These are phyloP conservation scores for Cervus canadensis DNA, from an alignment of 2,113 vertebrate genomes.

Conservation along the genomic window DNA sequence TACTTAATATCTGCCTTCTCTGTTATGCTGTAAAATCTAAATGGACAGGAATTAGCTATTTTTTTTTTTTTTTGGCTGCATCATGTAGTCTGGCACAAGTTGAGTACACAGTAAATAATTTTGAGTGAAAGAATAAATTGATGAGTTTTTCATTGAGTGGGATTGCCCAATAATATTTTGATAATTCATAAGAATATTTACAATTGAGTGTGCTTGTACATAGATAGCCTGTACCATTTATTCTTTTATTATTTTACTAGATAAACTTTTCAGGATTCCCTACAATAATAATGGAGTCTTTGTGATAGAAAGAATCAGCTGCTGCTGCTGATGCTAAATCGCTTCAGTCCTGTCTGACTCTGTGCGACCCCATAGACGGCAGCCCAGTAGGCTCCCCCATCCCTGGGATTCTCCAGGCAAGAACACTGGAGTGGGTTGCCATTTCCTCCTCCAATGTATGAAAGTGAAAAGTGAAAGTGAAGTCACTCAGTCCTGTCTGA, in stretches of 20 bases:
- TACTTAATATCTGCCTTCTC: background rate
- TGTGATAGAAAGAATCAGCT: background rate
- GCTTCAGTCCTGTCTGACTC: background rate
- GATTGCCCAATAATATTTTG: background rate
- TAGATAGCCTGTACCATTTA: background rate
- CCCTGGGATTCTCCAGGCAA: background rate
- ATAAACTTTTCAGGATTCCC: background rate
- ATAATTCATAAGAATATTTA: background rate
- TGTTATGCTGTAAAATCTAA: background rate
- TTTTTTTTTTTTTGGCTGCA: background rate
- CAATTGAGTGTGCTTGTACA: background rate
- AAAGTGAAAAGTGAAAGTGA: background rate
- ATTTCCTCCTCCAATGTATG: background rate
- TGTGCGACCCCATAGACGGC: rapidly evolving
- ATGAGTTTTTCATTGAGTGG: background rate
- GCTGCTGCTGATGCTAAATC: background rate
- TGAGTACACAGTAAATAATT: background rate
- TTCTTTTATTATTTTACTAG: background rate
- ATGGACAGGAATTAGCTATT: background rate
- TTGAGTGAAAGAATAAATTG: background rate
- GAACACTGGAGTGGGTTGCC: background rate
- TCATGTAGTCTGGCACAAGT: background rate
- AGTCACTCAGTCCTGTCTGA: rapidly evolving
- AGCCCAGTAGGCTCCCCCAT: background rate
- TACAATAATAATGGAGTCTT: background rate